Evolutionary conservation across 64 coral and sea anemone genomes (phyloP), one percentile per base, ranked within the genome.

Genomic region (Anthopleura sola): DNA sequence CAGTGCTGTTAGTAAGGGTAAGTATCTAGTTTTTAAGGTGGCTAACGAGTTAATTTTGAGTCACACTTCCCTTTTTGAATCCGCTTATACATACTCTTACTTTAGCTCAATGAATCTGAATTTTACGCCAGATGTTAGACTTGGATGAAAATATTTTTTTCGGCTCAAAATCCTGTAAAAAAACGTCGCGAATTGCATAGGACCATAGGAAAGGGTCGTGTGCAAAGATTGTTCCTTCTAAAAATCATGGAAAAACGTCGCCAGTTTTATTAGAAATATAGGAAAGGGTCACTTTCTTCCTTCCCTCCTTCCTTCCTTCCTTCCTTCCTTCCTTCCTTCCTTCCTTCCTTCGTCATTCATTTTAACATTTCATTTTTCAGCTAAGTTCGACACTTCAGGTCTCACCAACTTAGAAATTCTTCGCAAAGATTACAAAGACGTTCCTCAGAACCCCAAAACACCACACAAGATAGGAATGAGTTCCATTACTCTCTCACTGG

Each of bases 401-500:
- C 83, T 96, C 66, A 81, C 87, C 29, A 92, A 69, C n/a, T 64
- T 38, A 34, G 94, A 96, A 58, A 58, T 96, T 28, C 87, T 96
- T 24, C 79, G 94, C 48, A 96, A 96, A 83, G 94, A 96, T 68
- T 96, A 83, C 87, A 96, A 96, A 85, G 91, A 85, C 14, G 91
- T 96, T 19, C 94, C 94, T 15, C 46, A 19, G 9, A 36, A 80
- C 24, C 69, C 32, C 26, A 54, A 55, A 11, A 64, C 75, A 77
- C 38, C 47, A 36, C 55, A 86, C 0, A 44, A 36, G 44, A 77
- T 92, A 49, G 85, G 94, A 12, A 92, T 96, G 20, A 96, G 94
- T 54, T 89, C 94, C 10, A 60, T 96, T 7, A 83, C 83, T 44
- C 33, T 92, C 34, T 75, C 94, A 47, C 49, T 96, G 17, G 24